Conservation (phyloP, 2,113 vertebrate genomes). For the Podarcis muralis region DNA sequence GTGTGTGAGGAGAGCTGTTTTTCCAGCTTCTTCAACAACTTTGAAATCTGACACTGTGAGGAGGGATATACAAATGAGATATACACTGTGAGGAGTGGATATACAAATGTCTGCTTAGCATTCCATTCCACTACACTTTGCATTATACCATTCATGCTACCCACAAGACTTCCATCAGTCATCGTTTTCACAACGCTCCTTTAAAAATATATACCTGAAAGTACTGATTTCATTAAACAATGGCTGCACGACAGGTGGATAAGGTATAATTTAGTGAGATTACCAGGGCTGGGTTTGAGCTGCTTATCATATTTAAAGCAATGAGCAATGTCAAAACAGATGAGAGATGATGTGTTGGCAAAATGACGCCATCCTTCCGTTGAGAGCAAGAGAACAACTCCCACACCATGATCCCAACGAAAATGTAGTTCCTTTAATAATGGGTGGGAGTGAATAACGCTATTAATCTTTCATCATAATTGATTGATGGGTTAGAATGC, state of each 20-base stretch:
- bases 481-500: conserved; percentile 36
- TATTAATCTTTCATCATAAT: conserved; percentile 37
- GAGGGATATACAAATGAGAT: too few relatives aligned
- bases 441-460: conserved; percentile 50
- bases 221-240: conserved; percentile 63
- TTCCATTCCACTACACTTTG: not conserved
- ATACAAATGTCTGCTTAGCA: not conserved
- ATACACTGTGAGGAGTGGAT: too few relatives aligned
- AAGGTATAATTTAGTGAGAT: conserved; percentile 57
- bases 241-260: conserved; percentile 38
- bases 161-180: conserved; percentile 26
- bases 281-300: conserved; percentile 55
- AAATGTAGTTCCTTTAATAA: conserved; percentile 57
- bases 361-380: conserved; percentile 34
- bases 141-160: not conserved
- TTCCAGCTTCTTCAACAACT: too few relatives aligned
- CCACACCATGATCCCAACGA: conserved; percentile 23
- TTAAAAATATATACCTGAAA: not conserved
- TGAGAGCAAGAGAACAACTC: conserved; percentile 43
- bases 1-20: too few relatives aligned
- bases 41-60: too few relatives aligned
- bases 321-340: conserved; percentile 56
- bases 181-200: conserved; percentile 37
- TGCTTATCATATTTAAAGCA: conserved; percentile 61
- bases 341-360: conserved; percentile 30